Conservation (phyloP, 2,797 vertebrate genomes). For the Eulemur coronatus region DNA sequence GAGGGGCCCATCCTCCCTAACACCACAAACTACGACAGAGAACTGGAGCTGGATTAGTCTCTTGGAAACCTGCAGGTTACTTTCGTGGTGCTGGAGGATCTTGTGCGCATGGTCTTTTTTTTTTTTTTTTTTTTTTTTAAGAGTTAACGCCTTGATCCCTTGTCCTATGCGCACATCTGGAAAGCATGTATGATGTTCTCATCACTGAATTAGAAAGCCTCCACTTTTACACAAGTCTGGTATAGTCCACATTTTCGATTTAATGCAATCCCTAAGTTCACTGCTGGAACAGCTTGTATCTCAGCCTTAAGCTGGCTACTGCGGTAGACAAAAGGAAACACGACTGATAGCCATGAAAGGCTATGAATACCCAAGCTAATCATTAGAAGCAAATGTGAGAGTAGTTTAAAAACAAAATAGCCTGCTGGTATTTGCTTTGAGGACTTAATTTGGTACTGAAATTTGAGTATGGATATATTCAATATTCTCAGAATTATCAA, state of each 20-base stretch:
- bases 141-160: background rate
- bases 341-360: background rate
- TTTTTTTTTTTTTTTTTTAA: background rate
- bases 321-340: background rate
- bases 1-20: background rate
- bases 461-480: constrained; percentile 9
- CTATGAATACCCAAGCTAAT: background rate
- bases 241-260: background rate
- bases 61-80: background rate
- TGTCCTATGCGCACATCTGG: background rate
- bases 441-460: background rate
- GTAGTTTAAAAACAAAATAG: background rate
- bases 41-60: background rate
- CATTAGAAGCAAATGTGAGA: background rate
- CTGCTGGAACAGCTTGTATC: background rate
- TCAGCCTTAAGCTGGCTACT: background rate
- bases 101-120: background rate
- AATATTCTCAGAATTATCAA: background rate
- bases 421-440: background rate
- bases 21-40: background rate
- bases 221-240: background rate
- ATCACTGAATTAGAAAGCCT: background rate
- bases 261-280: background rate
- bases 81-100: background rate
- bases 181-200: background rate